A percentile compares a stretch with the other conserved stretches of the same genome.
Conservation (phyloP, 1,140 invertebrate species). For the Eubasilissa regina region DNA sequence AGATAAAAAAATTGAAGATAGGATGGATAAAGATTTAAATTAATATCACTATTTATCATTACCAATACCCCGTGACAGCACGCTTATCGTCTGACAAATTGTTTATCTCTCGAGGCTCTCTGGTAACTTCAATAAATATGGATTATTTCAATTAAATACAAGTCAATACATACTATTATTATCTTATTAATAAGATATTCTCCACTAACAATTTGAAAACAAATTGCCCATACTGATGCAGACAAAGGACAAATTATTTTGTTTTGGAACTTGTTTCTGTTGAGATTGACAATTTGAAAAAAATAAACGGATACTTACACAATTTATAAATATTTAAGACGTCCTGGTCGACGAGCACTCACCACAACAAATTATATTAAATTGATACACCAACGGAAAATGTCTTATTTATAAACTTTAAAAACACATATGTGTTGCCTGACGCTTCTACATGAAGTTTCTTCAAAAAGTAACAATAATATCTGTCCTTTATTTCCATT, state of each 20-base stretch:
- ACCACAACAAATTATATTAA: constrained; percentile 2
- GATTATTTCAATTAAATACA: too few relatives aligned
- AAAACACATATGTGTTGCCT: constrained; percentile 10
- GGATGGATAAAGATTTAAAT: too few relatives aligned
- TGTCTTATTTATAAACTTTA: constrained; percentile 40
- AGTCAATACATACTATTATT: too few relatives aligned
- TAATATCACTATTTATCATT: too few relatives aligned
- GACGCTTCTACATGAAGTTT: constrained; percentile 50
- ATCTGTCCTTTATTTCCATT: constrained; percentile 4
- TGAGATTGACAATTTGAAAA: constrained; percentile 16
- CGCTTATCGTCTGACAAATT: too few relatives aligned
- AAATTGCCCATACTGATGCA: neutral
- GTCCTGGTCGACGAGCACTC: neutral
- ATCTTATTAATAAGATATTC: too few relatives aligned
- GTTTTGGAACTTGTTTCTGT: constrained; percentile 30
- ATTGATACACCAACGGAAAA: constrained; percentile 22
- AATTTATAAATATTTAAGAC: neutral
- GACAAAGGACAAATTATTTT: neutral
- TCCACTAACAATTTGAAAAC: neutral
- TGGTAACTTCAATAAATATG: too few relatives aligned
- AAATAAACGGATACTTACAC: constrained; percentile 4
- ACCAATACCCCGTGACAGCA: too few relatives aligned
- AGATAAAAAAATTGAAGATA: too few relatives aligned
- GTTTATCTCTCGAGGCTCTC: too few relatives aligned
- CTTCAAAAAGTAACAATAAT: constrained; percentile 49